Base-by-base conservation (phyloP, 2,113 vertebrate genomes). In the Fukomys damarensis region DNA sequence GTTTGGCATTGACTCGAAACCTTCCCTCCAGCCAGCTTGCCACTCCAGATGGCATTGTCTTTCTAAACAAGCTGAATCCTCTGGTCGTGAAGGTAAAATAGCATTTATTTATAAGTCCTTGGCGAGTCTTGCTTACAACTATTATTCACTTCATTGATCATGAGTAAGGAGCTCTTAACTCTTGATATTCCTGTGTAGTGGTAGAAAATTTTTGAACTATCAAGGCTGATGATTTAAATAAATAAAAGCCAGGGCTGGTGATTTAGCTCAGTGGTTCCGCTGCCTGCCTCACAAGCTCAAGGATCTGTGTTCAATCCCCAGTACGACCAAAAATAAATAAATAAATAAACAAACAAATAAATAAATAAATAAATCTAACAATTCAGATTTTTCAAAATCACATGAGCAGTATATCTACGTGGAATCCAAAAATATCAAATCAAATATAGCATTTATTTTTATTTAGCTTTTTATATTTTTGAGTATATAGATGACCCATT, bases 21-120 rank as follows among this genome's bases (percentile, higher is more conserved):
- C 38, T 95, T 90, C 74, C 74, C 89, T 93, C 41, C 82, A 96
- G 91, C 77, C 96, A 97, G 93, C 88, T 88, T 96, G 94, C 82
- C 46, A 77, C 43, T 97, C 91, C 96, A 98, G 95, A 96, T 93
- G 96, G 91, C 70, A 89, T 12, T 92, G 94, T 76, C 84, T 95
- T 90, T 95, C 93, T 90, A 59, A 96, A 92, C 92, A 96, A 95
- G 66, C 81, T 81, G 80, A 84, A 84, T 92, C 52, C 86, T 85
- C 83, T 97, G 91, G 91, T 88, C 93, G 94, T 49, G 65, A 85
- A 94, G 83, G 91, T 97, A 92, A 87, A 96, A 95, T 38, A 80
- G 56, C 49, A 74, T 93, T 95, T 96, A 95, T 97, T 95, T 97
- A 26, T 96, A 92, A 80, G 65, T 86, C 32, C n/a, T 96, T 94